A percentile compares a stretch with the other conserved stretches of the same genome.
These are phyloP conservation scores for Pyrochroa serraticornis DNA, from an alignment of 2,888 invertebrate genomes.

Conservation along the genomic window DNA sequence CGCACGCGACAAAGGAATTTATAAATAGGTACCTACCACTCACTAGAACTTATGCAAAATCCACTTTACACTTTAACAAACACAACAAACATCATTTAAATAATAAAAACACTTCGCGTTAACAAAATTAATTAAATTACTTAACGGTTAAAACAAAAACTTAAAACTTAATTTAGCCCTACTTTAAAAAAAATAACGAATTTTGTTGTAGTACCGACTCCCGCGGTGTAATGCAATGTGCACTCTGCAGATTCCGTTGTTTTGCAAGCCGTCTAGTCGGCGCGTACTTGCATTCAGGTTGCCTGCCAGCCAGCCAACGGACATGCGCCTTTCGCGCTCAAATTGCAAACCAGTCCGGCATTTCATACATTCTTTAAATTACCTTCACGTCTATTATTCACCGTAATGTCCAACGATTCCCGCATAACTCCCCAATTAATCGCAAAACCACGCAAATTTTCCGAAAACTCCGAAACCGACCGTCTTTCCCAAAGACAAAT, in stretches of 20 bases:
- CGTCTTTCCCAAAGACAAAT: background rate
- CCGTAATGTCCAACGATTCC: conserved; percentile 12
- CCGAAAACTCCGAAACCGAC: background rate
- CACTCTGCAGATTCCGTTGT: conserved; percentile 56
- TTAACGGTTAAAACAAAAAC: conserved; percentile 31
- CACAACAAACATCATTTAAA: conserved; percentile 57
- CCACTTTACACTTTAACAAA: conserved; percentile 54
- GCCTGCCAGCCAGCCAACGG: conserved; percentile 44
- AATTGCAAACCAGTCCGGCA: conserved; percentile 52
- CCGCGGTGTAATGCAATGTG: conserved; percentile 57
- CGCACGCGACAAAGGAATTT: conserved; percentile 1
- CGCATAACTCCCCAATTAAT: conserved; percentile 12
- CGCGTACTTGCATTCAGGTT: conserved; percentile 53
- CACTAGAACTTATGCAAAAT: conserved; percentile 38
- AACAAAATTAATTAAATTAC: conserved; percentile 32
- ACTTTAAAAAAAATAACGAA: conserved; percentile 29
- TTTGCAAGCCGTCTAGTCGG: conserved; percentile 56
- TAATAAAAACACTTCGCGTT: conserved; percentile 36
- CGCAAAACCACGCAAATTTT: background rate
- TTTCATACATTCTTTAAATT: conserved; percentile 31
- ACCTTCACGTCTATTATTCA: conserved; percentile 12
- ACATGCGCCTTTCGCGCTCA: conserved; percentile 45
- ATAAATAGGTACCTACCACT: conserved; percentile 48
- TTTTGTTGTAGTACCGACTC: conserved; percentile 58
- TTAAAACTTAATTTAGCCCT: conserved; percentile 35